Evolutionary conservation across 2,888 invertebrate genomes (phyloP).

Genomic region (Diaphora mendica): DNA sequence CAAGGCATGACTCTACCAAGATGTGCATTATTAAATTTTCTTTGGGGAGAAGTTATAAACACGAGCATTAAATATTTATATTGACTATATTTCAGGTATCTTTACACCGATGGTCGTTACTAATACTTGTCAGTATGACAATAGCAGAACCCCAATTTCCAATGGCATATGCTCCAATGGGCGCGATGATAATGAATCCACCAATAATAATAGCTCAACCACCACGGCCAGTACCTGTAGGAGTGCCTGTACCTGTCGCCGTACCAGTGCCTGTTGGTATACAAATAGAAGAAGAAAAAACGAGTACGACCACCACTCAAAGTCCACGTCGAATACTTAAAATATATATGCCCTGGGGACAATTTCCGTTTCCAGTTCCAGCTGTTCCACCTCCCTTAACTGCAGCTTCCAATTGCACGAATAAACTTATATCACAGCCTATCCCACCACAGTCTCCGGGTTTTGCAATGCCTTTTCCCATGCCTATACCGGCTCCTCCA

Average conservation of each 20-base stretch:
- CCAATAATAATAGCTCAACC: slow-evolving; percentile 21
- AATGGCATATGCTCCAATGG: slow-evolving; percentile 29
- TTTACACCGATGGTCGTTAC: slow-evolving; percentile 45
- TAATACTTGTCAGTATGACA: slow-evolving; percentile 33
- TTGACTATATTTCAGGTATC: slow-evolving; percentile 40
- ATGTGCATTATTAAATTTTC: neutral
- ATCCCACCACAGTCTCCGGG: neutral
- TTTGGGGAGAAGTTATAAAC: neutral
- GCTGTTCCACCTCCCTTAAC: neutral
- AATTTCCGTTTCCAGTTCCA: neutral
- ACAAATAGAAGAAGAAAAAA: neutral
- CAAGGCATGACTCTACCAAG: no score
- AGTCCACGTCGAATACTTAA: neutral
- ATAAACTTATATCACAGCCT: neutral
- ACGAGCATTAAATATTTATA: neutral
- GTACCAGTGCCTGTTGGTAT: slow-evolving; percentile 17
- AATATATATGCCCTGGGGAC: neutral
- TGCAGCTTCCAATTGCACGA: neutral
- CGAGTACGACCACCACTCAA: neutral
- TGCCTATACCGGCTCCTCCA: neutral
- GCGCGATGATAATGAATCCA: slow-evolving; percentile 1
- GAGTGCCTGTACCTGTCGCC: slow-evolving; percentile 42
- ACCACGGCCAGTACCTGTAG: slow-evolving; percentile 31
- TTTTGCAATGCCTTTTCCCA: slow-evolving; percentile 2
- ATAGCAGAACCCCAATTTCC: slow-evolving; percentile 49